Evolutionary conservation across 2,113 vertebrate species (phyloP), one percentile per base, ranked within the genome.

Genomic region (Neolamprologus brichardi): DNA sequence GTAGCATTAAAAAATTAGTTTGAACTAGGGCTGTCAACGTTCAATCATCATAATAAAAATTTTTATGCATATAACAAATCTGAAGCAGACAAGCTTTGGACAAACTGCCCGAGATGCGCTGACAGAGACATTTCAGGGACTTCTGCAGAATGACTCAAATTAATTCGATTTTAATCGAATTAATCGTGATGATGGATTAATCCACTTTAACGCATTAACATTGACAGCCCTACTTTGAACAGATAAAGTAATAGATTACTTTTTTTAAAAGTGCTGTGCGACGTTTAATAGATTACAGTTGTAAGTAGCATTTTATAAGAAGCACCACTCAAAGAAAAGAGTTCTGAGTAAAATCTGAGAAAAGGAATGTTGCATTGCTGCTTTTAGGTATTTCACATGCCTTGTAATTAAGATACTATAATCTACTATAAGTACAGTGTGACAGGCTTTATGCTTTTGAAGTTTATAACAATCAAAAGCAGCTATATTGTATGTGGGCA

Each of bases 1-100:
- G 37, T 6, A 44, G 64, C 0, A 0, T 6, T 72, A 72, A 72
- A 15, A 72, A 72, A 41, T 4, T 1, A 10, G 37, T 72, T 70
- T 72, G 20, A 25, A 44, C 3, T 32, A 62, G 8, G 58, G 28
- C 58, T 62, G 15, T 4, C 8, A 32, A 32, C 2, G 2, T 60
- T 32, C 28, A 30, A 30, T 60, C 56, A 60, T 10, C 28, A 1
- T 62, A 1, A 32, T 32, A 5, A 18, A 62, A 62, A 18, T 0
- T 4, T 32, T 18, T 62, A 18, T 0, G 1, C 58, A 62, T 32
- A 0, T 62, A 62, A 62, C 58, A 62, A 62, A 32, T 62, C 28
- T 32, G 58, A 62, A 32, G 58, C 0, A 2, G 28, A 60, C 58
- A 60, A 32, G 15, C 58, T 60, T 32, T 32, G 28, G 58, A 60